A percentile compares a stretch with the other conserved stretches of the same genome.
phyloP scores from a whole-genome alignment of 2,888 invertebrate genomes.

The Tiliacea citrago region DNA sequence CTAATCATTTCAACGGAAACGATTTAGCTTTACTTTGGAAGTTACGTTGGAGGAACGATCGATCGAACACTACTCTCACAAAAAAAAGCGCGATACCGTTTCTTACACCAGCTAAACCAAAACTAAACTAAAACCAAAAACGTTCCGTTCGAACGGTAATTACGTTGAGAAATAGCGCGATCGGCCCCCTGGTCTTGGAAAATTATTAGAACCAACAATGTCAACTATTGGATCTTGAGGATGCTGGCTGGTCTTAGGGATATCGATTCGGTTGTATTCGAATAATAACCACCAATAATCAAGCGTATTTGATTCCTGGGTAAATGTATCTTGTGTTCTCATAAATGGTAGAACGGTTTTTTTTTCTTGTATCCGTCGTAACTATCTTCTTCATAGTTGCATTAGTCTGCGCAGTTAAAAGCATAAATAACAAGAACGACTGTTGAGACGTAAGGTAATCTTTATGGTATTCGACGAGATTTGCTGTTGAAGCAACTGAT shows the following conservation, averaged over 20 bases:
- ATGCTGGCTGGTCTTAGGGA: background rate
- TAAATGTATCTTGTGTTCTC: background rate
- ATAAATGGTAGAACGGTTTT: background rate
- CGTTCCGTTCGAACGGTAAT: no score
- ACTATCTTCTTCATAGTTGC: background rate
- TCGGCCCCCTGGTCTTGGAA: background rate
- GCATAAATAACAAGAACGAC: background rate
- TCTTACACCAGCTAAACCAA: no score
- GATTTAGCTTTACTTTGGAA: no score
- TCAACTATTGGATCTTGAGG: background rate
- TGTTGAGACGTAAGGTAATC: background rate
- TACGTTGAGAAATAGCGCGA: no score
- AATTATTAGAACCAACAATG: background rate
- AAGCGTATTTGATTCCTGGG: background rate
- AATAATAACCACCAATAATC: background rate
- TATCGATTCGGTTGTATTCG: background rate
- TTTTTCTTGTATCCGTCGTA: background rate
- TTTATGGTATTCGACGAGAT: background rate
- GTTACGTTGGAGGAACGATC: no score
- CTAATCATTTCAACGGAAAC: no score
- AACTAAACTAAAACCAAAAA: no score
- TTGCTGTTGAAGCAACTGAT: background rate
- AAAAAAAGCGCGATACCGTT: no score
- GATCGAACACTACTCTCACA: no score
- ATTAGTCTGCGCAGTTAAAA: background rate